phyloP scores from a whole-genome alignment of 2,888 invertebrate species.

The Dasypogon diadema region DNA sequence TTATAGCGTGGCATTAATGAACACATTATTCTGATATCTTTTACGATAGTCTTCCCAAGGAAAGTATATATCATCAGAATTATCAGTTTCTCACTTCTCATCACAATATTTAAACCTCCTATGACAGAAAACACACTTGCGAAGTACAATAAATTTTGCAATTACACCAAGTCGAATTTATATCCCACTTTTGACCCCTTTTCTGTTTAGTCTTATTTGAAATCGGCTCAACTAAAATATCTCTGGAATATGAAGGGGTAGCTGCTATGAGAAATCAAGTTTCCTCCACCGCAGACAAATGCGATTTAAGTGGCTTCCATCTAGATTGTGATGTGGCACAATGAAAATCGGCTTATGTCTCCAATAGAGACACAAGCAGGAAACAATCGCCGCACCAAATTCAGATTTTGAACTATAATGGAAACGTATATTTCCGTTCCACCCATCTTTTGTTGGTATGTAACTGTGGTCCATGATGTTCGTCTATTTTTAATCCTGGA shows the following conservation, averaged over 20 bases:
- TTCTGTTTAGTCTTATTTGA: constrained; percentile 58
- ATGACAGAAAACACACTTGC: constrained; percentile 38
- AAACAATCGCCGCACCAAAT: constrained; percentile 52
- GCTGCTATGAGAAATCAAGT: constrained; percentile 14
- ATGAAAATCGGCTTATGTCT: constrained; percentile 67
- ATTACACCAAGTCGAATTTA: constrained; percentile 67
- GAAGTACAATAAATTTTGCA: constrained; percentile 61
- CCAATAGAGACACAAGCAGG: constrained; percentile 59
- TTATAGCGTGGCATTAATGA: too few species aligned
- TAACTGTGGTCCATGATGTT: constrained; percentile 45
- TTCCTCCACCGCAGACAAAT: constrained; percentile 24
- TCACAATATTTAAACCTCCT: not conserved
- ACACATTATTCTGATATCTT: too few species aligned
- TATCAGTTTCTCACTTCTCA: too few species aligned
- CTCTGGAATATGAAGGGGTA: not conserved
- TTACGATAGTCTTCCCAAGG: too few species aligned
- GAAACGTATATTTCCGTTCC: not conserved
- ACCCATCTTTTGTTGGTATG: constrained; percentile 2
- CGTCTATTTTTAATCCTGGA: constrained; percentile 57
- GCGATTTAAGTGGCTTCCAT: constrained; percentile 49
- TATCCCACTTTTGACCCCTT: constrained; percentile 65
- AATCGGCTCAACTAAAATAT: constrained; percentile 11
- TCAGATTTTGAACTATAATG: not conserved
- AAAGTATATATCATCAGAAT: too few species aligned
- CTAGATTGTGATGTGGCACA: constrained; percentile 56